Conservation (phyloP, 2,888 invertebrate genomes). For the Rotaria sp. region DNA sequence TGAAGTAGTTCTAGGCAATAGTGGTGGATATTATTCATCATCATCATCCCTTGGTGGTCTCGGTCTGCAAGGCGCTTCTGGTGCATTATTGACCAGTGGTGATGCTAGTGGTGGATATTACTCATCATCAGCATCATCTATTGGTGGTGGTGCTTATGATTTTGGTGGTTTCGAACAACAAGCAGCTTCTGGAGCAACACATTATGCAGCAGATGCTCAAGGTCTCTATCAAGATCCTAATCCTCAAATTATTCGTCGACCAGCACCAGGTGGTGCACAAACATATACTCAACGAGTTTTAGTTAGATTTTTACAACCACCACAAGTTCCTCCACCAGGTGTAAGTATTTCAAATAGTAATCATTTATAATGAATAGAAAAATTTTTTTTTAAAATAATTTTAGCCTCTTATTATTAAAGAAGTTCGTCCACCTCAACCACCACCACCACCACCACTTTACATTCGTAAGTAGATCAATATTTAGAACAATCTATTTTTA, state of each 20-base stretch:
- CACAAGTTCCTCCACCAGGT: not conserved
- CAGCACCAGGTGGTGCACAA: not conserved
- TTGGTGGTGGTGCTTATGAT: too few species aligned
- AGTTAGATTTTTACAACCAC: not conserved
- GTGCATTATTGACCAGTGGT: not conserved
- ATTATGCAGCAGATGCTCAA: not conserved
- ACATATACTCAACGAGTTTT: not conserved
- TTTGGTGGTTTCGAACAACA: not conserved
- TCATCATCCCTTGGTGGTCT: not conserved
- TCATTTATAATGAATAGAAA: not conserved
- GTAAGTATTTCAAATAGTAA: not conserved
- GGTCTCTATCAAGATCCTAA: conserved; percentile 6
- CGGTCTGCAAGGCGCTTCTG: not conserved
- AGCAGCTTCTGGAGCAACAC: not conserved
- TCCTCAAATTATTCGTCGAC: conserved; percentile 14
- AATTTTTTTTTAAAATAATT: not conserved
- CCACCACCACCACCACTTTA: conserved; percentile 7
- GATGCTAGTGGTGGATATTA: not conserved
- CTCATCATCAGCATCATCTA: not conserved
- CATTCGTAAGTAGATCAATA: not conserved
- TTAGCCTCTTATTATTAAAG: conserved; percentile 17
- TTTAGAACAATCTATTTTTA: not conserved
- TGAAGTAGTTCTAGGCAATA: not conserved
- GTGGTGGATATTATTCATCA: not conserved
- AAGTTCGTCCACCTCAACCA: conserved; percentile 17